These are phyloP conservation scores for Vanessa cardui DNA, from an alignment of 2,888 invertebrate genomes.

Conservation along the genomic window DNA sequence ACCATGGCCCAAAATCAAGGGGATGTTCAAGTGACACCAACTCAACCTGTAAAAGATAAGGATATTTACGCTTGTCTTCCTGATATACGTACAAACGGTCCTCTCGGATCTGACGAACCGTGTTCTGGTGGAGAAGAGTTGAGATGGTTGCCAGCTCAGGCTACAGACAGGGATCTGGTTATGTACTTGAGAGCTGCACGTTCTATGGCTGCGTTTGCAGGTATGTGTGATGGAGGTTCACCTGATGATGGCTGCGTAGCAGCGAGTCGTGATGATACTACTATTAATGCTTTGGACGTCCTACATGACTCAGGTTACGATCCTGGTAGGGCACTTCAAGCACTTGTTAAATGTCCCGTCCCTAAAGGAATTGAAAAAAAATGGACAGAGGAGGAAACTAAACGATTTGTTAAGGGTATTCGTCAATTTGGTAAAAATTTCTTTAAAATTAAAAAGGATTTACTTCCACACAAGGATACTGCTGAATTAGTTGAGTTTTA, in stretches of 20 bases:
- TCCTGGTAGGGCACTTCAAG: conserved; percentile 97
- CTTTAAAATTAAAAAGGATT: conserved; percentile 97
- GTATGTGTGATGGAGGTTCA: conserved; percentile 99
- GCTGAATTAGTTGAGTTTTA: conserved; percentile 99
- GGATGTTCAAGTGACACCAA: conserved; percentile 81
- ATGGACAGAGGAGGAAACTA: conserved; percentile 99
- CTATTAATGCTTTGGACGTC: conserved; percentile 97
- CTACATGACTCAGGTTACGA: conserved; percentile 98
- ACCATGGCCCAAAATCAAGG: conserved; percentile 81
- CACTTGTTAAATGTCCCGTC: conserved; percentile 97
- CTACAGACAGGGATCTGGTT: conserved; percentile 96
- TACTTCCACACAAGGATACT: conserved; percentile 98
- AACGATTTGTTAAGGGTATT: conserved; percentile 98
- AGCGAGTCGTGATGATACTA: conserved; percentile 98
- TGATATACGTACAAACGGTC: conserved; percentile 80
- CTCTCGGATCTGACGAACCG: conserved; percentile 74
- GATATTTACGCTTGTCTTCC: conserved; percentile 81
- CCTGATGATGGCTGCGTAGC: conserved; percentile 98
- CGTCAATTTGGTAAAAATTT: conserved; percentile 99
- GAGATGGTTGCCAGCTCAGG: conserved; percentile 96
- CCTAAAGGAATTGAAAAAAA: conserved; percentile 98
- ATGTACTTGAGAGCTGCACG: conserved; percentile 98
- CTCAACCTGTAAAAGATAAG: conserved; percentile 78
- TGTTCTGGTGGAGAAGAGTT: conserved; percentile 90
- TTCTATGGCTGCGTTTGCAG: conserved; percentile 99